Conservation (phyloP, 2,888 invertebrate species). For the Scelioninae gen. 1 region DNA sequence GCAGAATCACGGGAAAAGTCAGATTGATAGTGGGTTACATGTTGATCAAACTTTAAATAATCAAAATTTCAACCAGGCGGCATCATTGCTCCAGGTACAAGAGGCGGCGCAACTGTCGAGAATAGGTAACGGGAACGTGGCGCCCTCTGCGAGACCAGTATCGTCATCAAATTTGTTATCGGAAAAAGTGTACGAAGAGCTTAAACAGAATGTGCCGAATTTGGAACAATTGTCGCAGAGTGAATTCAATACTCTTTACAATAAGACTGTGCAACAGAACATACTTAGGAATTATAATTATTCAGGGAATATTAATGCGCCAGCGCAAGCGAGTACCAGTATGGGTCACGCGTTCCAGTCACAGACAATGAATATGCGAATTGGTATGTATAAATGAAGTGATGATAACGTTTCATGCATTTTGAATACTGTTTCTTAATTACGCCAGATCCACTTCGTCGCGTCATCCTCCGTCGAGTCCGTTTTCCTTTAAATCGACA, state of each 20-base stretch:
- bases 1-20: constrained; percentile 56
- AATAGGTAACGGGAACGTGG: constrained; percentile 37
- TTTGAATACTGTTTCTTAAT: too few relatives aligned
- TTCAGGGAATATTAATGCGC: constrained; percentile 70
- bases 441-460: too few relatives aligned
- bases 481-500: too few relatives aligned
- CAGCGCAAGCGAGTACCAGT: constrained; percentile 44
- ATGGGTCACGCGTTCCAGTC: constrained; percentile 29
- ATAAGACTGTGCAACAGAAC: constrained; percentile 82
- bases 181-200: constrained; percentile 82
- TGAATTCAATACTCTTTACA: constrained; percentile 83
- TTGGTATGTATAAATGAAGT: constrained; percentile 23
- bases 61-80: constrained; percentile 6
- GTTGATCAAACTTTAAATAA: too few relatives aligned
- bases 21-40: background rate
- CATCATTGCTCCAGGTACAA: background rate
- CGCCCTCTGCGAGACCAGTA: constrained; percentile 48
- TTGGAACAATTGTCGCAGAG: constrained; percentile 82
- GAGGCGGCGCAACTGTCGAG: constrained; percentile 20
- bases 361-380: constrained; percentile 23
- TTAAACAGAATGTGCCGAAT: constrained; percentile 82
- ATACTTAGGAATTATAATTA: constrained; percentile 82
- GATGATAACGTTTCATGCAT: too few relatives aligned
- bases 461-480: too few relatives aligned
- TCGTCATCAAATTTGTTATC: constrained; percentile 74